Evolutionary conservation across 2,888 invertebrate species (phyloP).

Genomic region (Conchocele bisecta): DNA sequence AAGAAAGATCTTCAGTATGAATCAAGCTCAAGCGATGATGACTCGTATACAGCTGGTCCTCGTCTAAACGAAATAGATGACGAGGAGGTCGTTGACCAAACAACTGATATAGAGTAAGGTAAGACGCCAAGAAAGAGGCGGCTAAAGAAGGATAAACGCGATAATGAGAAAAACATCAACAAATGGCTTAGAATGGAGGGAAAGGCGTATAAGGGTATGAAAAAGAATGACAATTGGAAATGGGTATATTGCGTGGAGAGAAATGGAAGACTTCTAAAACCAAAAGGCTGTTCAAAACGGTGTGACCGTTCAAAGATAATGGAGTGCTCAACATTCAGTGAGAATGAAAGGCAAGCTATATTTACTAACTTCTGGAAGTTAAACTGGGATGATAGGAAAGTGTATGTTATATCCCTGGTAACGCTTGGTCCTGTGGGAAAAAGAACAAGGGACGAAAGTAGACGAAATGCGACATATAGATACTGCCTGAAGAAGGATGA

Average conservation of each 20-base stretch:
- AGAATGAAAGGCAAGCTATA: neutral
- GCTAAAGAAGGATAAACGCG: neutral
- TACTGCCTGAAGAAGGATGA: neutral
- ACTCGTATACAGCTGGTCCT: too few relatives aligned
- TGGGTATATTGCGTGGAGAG: conserved; percentile 6
- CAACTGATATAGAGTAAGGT: too few relatives aligned
- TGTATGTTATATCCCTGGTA: conserved; percentile 1
- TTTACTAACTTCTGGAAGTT: conserved; percentile 5
- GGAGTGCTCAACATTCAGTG: neutral
- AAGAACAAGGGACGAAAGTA: too few relatives aligned
- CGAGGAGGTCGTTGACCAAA: neutral
- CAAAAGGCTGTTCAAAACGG: conserved; percentile 4
- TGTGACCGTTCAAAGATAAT: conserved; percentile 3
- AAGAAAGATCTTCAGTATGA: too few relatives aligned
- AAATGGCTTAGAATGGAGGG: conserved; percentile 6
- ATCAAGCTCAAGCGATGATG: too few relatives aligned
- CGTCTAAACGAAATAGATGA: neutral
- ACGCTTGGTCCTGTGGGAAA: too few relatives aligned
- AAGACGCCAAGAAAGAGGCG: too few relatives aligned
- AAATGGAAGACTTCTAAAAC: neutral
- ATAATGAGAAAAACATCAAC: neutral
- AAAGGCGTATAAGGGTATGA: neutral
- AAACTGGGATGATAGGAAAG: conserved; percentile 3
- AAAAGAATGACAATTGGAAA: neutral
- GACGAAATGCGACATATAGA: neutral